These are phyloP conservation scores for Hypercompe scribonia DNA, from an alignment of 2,888 invertebrate genomes.

Conservation along the genomic window DNA sequence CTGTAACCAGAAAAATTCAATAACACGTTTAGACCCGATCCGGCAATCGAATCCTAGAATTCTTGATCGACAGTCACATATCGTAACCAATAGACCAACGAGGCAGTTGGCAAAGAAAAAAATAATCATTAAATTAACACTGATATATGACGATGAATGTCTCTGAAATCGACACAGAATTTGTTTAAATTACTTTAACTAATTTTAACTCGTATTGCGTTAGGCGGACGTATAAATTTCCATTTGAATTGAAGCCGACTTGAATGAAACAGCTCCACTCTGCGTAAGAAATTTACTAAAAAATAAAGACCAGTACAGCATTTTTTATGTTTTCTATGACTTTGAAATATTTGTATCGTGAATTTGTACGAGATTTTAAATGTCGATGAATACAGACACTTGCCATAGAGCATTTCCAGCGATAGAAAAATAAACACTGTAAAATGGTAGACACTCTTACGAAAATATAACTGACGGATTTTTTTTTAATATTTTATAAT, in stretches of 20 bases:
- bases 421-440: not conserved
- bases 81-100: too few species aligned
- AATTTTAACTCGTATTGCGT: not conserved
- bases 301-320: not conserved
- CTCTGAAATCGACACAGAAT: too few species aligned
- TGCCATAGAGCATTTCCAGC: not conserved
- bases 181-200: too few species aligned
- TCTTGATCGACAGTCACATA: too few species aligned
- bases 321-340: not conserved
- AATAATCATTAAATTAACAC: too few species aligned
- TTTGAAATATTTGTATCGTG: not conserved
- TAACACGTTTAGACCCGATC: too few species aligned
- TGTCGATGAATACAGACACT: too few species aligned
- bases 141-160: too few species aligned
- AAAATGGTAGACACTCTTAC: not conserved
- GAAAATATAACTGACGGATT: not conserved
- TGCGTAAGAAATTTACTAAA: not conserved
- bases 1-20: too few species aligned
- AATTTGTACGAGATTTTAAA: not conserved
- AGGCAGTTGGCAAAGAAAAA: too few species aligned
- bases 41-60: too few species aligned
- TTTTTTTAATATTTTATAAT: not conserved
- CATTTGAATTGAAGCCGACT: not conserved
- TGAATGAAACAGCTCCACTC: not conserved
- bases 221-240: not conserved